phyloP scores from a whole-genome alignment of 2,113 vertebrate genomes.

The Tenebrosternarchus preto region DNA sequence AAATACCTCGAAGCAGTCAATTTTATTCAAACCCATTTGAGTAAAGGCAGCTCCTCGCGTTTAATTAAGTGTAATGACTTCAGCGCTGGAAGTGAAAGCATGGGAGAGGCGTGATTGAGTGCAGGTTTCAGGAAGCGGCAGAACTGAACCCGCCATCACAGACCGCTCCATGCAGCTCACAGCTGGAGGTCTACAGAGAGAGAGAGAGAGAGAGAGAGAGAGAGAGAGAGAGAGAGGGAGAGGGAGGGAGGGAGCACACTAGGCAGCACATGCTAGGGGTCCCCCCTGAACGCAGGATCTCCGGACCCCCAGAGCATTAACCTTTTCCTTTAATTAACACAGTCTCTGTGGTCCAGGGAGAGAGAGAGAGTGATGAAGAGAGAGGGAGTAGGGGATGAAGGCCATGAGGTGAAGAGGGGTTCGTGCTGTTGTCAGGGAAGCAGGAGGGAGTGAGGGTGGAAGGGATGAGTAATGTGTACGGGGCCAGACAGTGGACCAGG shows the following conservation, averaged over 20 bases:
- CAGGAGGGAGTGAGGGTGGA: conserved; percentile 40
- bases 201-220: conserved; percentile 52
- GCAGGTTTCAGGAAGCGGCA: not conserved
- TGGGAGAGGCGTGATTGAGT: conserved; percentile 24
- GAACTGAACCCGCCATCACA: conserved; percentile 12
- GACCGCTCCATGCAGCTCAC: conserved; percentile 2
- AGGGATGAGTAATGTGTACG: conserved; percentile 70
- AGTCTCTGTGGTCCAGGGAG: conserved; percentile 64
- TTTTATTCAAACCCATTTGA: conserved; percentile 15
- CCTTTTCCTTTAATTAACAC: conserved; percentile 81
- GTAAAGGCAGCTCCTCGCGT: conserved; percentile 37
- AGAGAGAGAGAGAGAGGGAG: conserved; percentile 51
- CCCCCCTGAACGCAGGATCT: conserved; percentile 62
- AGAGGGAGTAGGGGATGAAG: conserved; percentile 14
- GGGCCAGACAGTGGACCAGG: conserved; percentile 64
- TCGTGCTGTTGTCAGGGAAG: conserved; percentile 70
- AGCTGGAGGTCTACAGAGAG: conserved; percentile 56
- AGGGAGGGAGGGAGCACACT: conserved; percentile 56
- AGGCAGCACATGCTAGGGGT: conserved; percentile 70
- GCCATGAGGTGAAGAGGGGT: conserved; percentile 58
- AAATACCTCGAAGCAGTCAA: not conserved
- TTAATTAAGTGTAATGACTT: conserved; percentile 43
- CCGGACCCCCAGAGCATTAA: conserved; percentile 69
- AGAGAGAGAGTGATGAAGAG: conserved; percentile 21
- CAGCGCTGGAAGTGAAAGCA: conserved; percentile 27